Conservation (phyloP, 2,113 vertebrate species). For the Sinocyclocheilus grahami region DNA sequence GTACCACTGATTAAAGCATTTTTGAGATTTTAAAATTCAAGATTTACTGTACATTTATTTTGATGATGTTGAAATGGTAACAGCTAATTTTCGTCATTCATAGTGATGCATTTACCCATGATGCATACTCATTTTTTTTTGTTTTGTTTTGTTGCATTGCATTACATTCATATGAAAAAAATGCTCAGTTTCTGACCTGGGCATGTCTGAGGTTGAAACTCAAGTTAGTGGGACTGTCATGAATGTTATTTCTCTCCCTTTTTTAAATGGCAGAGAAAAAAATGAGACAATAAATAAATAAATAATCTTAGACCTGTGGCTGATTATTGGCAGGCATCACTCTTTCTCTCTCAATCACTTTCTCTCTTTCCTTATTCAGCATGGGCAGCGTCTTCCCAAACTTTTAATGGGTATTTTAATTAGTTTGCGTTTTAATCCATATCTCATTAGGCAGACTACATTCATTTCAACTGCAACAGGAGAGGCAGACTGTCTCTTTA, state of each 20-base stretch:
- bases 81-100: no score
- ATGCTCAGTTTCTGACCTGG: not conserved
- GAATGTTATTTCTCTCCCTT: not conserved
- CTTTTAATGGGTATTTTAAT: slow-evolving; percentile 75
- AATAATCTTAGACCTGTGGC: not conserved
- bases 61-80: not conserved
- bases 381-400: slow-evolving; percentile 62
- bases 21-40: not conserved
- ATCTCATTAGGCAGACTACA: slow-evolving; percentile 66
- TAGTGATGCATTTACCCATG: no score
- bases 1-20: not conserved
- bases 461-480: slow-evolving; percentile 23
- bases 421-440: slow-evolving; percentile 70
- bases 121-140: no score
- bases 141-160: no score
- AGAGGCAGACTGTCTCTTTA: slow-evolving; percentile 29
- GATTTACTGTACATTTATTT: not conserved
- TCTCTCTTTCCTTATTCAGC: slow-evolving; percentile 35
- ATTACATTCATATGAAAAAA: not conserved
- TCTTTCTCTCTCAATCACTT: not conserved
- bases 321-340: slow-evolving; percentile 1
- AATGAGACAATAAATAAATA: not conserved
- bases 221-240: not conserved
- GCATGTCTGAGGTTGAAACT: not conserved
- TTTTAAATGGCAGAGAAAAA: not conserved